Evolutionary conservation across 2,888 invertebrate genomes (phyloP), one percentile per base, ranked within the genome.

Genomic region (Tigriopus californicus): DNA sequence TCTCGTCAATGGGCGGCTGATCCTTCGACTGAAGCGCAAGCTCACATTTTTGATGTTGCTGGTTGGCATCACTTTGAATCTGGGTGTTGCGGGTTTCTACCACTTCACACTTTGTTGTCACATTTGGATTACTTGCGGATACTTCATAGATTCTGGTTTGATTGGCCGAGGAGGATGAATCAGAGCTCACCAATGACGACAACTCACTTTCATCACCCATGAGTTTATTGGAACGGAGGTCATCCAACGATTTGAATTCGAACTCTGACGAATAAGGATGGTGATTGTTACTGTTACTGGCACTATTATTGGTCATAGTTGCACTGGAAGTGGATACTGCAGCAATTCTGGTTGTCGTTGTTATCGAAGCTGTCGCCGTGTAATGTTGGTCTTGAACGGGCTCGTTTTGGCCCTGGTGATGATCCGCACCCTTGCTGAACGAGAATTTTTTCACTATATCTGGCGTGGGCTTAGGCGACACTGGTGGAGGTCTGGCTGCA

Each of bases 381-480:
- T 12, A 20, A 20, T 15, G 13, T 4, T n/a, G 22, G 18, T 42
- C 18, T n/a, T 20, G n/a, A n/a, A n/a, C n/a, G n/a, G n/a, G n/a
- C n/a, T n/a, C n/a, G n/a, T n/a, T 20, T 24, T 15, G n/a, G n/a
- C 13, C 20, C 24, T 56, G 20, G 20, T 12, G 22, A 13, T 20
- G 41, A 10, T 42, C 20, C 33, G 33, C 33, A 33, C 33, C 8
- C 41, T 49, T 49, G 52, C 52, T 59, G 24, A 59, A 59, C 41
- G 51, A 53, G n/a, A 59, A 41, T n/a, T 41, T 22, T 22, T 59
- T 59, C 12, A 59, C 59, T 8, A 59, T 15, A 13, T 52, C 52
- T 41, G 52, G 41, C 22, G 15, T 25, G 10, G 59, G 59, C 41
- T 59, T 59, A 18, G 59, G 59, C 20, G 59, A 59, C n/a, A 59